A percentile compares a stretch with the other conserved stretches of the same genome.
These are phyloP conservation scores for Dexiosoma caninum DNA, from an alignment of 2,888 invertebrate genomes.

Conservation along the genomic window DNA sequence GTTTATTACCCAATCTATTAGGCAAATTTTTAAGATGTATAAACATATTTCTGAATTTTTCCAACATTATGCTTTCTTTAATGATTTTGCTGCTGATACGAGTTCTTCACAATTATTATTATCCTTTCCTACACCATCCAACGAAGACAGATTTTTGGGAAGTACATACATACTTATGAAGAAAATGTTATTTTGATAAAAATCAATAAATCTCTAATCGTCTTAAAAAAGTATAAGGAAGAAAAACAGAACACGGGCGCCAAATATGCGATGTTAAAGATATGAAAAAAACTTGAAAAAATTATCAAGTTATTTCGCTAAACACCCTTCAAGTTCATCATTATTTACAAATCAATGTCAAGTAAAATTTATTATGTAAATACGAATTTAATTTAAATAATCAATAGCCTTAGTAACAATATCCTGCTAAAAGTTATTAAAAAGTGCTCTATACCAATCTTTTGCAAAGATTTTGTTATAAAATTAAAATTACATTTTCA, in stretches of 20 bases:
- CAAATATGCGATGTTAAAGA: conserved; percentile 45
- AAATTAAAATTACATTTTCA: neutral
- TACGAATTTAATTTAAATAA: too few species aligned
- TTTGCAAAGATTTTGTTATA: neutral
- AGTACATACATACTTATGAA: neutral
- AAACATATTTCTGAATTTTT: neutral
- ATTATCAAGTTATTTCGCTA: neutral
- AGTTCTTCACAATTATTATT: neutral
- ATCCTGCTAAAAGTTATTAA: neutral
- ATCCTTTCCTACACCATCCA: neutral
- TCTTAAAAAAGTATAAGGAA: neutral
- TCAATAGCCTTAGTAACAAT: neutral
- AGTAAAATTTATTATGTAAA: too few species aligned
- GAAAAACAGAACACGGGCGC: conserved; percentile 28
- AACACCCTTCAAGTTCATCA: neutral
- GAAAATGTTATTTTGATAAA: conserved; percentile 40
- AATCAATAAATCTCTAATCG: conserved; percentile 57
- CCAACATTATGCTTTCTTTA: neutral
- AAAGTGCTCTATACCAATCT: too few species aligned
- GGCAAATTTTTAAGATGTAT: neutral
- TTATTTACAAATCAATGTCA: neutral
- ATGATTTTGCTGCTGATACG: neutral
- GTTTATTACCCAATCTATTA: neutral
- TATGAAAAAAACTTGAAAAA: neutral
- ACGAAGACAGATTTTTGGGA: neutral